These are phyloP conservation scores for Drosophila aff. DNA, from an alignment of 1,140 invertebrate genomes.

Conservation along the genomic window DNA sequence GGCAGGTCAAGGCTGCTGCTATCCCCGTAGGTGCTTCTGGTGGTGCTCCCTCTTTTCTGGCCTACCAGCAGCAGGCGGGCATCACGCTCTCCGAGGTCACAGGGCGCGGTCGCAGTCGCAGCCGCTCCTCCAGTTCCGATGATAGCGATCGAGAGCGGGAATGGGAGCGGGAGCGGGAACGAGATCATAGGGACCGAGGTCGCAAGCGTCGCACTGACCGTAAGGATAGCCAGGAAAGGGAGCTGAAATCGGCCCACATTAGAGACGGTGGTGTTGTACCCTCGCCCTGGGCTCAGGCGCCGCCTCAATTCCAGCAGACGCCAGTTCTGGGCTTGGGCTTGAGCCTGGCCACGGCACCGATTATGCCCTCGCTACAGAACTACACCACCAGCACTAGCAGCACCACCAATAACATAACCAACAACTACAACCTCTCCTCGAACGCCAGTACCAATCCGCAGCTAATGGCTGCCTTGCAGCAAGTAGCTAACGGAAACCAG, in stretches of 20 bases:
- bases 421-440: conserved; percentile 62
- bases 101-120: conserved; percentile 56
- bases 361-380: conserved; percentile 54
- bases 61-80: conserved; percentile 79
- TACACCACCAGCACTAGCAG: conserved; percentile 53
- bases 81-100: conserved; percentile 53
- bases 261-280: background rate
- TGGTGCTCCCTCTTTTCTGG: conserved; percentile 62
- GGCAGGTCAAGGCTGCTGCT: conserved; percentile 7
- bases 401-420: conserved; percentile 48
- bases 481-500: conserved; percentile 2
- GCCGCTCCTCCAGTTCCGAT: conserved; percentile 60
- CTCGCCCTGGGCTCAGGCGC: conserved; percentile 17
- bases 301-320: conserved; percentile 2
- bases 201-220: conserved; percentile 68
- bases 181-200: conserved; percentile 75
- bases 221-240: conserved; percentile 58
- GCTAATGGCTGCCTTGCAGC: conserved; percentile 39
- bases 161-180: conserved; percentile 85
- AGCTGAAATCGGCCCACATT: conserved; percentile 37
- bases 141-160: conserved; percentile 87
- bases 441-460: conserved; percentile 3
- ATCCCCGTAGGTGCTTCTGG: background rate
- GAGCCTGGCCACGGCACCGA: conserved; percentile 24
- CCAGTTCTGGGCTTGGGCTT: conserved; percentile 4